Conservation (phyloP, 2,797 vertebrate species). For the Cynodonichthys magdalenae region DNA sequence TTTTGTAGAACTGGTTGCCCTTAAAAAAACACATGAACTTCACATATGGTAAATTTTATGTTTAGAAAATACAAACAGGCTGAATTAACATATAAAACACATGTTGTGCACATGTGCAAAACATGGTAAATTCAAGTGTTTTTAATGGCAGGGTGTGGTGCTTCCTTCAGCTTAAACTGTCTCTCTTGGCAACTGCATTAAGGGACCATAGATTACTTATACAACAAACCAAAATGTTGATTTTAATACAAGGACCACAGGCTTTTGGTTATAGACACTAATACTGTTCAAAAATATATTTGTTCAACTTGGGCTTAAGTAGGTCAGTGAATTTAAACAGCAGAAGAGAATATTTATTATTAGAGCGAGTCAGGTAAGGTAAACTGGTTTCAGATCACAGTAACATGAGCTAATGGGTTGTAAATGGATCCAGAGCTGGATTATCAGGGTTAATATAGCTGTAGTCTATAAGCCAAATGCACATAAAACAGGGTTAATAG, state of each 20-base stretch:
- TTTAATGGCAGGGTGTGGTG: no score
- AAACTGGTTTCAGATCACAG: constrained; percentile 35
- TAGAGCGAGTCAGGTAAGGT: constrained; percentile 25
- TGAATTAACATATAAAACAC: no score
- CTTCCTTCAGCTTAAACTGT: no score
- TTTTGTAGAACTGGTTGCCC: no score
- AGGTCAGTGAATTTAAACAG: constrained; percentile 18
- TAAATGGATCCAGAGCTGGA: constrained; percentile 43
- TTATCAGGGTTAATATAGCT: constrained; percentile 35
- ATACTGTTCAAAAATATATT: constrained; percentile 39
- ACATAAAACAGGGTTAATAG: constrained; percentile 29
- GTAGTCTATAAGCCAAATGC: constrained; percentile 27
- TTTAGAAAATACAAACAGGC: no score
- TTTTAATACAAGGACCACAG: constrained; percentile 17
- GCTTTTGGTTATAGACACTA: constrained; percentile 51
- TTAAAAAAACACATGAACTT: no score
- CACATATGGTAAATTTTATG: no score
- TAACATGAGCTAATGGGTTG: constrained; percentile 36
- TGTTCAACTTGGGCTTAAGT: constrained; percentile 26
- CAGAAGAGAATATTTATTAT: constrained; percentile 18
- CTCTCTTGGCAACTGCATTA: no score
- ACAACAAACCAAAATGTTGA: no score
- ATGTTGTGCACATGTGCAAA: no score
- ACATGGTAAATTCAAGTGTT: no score
- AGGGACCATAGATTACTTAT: no score